phyloP scores from a whole-genome alignment of 2,113 vertebrate species.

The Rissa tridactyla region DNA sequence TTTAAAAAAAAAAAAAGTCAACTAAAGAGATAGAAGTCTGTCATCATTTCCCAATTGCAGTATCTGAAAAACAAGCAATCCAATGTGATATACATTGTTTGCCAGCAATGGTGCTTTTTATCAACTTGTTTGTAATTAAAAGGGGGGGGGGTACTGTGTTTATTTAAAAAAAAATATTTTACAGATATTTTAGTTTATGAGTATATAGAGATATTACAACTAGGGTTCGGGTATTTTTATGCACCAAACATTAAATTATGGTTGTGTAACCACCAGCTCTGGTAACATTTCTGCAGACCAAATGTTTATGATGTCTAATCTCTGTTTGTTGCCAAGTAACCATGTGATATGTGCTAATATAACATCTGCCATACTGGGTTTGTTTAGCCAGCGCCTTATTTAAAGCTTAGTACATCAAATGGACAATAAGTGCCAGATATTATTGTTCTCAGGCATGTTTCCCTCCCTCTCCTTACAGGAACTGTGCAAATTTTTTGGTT shows the following conservation, averaged over 20 bases:
- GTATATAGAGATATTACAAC: neutral
- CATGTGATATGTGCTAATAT: conserved; percentile 27
- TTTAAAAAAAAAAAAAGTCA: neutral
- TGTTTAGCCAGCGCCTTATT: conserved; percentile 45
- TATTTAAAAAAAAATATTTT: neutral
- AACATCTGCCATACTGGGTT: conserved; percentile 45
- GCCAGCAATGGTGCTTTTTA: neutral
- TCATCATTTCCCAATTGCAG: neutral
- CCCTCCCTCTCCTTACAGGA: neutral
- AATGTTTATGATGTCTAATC: conserved; percentile 51
- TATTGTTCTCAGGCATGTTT: neutral
- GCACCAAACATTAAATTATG: conserved; percentile 23
- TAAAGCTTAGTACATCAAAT: neutral
- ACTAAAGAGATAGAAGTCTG: neutral
- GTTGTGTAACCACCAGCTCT: conserved; percentile 19
- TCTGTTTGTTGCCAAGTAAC: conserved; percentile 63
- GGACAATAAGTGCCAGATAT: neutral
- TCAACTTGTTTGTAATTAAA: neutral
- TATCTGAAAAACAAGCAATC: neutral
- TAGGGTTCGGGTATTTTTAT: neutral
- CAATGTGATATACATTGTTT: neutral
- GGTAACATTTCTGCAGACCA: conserved; percentile 37
- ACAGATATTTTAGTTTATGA: neutral
- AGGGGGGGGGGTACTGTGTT: neutral
- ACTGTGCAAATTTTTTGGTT: neutral